Evolutionary conservation across 35 echinoderm and acorn worm species (phyloP).

Genomic region (Nesometra sesokonis): DNA sequence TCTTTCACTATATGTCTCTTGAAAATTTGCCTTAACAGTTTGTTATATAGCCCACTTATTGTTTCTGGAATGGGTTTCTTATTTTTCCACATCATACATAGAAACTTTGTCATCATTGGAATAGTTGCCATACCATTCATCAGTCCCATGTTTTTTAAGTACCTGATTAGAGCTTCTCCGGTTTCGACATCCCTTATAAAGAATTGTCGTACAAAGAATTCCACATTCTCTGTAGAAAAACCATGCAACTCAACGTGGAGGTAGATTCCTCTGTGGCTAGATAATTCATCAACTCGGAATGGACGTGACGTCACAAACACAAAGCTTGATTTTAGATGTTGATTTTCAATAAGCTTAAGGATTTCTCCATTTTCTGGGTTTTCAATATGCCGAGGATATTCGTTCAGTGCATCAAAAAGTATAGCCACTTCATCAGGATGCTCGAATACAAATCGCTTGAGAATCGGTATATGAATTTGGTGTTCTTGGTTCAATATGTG

Average conservation of each 20-base stretch:
- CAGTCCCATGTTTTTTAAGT: constrained; percentile 6
- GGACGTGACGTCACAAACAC: background rate
- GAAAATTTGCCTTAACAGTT: background rate
- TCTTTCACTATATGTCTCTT: background rate
- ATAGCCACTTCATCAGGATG: background rate
- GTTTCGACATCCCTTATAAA: background rate
- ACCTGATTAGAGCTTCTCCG: constrained; percentile 2
- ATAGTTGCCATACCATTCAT: constrained; percentile 8
- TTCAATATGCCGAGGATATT: background rate
- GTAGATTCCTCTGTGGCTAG: background rate
- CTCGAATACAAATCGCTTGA: background rate
- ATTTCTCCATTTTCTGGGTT: background rate
- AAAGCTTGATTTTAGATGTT: background rate
- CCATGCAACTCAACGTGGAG: background rate
- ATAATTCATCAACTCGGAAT: background rate
- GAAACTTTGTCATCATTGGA: constrained; percentile 17
- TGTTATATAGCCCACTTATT: background rate
- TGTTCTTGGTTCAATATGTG: background rate
- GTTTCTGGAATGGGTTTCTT: background rate
- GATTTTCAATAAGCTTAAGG: background rate
- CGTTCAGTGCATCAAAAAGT: background rate
- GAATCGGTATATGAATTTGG: background rate
- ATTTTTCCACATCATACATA: constrained; percentile 23
- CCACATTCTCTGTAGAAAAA: background rate
- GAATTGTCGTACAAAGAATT: background rate